A percentile compares a stretch with the other conserved stretches of the same genome.
phyloP scores from a whole-genome alignment of 2,797 vertebrate genomes.

The Avahi laniger region DNA sequence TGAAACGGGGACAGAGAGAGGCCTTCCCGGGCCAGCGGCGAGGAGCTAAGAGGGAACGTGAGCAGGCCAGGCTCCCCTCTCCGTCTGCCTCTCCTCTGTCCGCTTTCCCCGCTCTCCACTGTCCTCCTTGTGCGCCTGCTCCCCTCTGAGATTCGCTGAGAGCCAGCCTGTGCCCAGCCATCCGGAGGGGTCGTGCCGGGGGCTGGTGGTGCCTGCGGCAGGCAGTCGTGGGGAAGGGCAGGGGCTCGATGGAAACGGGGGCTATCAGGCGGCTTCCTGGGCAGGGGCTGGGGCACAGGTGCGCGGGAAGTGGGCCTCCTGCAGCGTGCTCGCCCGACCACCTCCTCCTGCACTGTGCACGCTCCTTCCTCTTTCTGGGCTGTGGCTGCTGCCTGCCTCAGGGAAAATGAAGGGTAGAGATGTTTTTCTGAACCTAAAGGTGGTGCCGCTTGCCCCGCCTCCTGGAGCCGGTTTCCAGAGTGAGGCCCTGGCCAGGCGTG shows the following conservation, averaged over 20 bases:
- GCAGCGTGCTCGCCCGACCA: background rate
- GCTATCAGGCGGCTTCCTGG: background rate
- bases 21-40: background rate
- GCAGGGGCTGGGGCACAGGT: background rate
- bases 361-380: background rate
- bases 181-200: no score
- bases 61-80: background rate
- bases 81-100: constrained; percentile 78
- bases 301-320: background rate
- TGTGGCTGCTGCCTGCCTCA: background rate
- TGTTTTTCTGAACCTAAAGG: background rate
- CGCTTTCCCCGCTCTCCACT: constrained; percentile 80
- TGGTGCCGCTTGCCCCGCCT: background rate
- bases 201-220: background rate
- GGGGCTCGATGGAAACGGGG: background rate
- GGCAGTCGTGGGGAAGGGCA: background rate
- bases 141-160: background rate
- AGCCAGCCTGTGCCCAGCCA: background rate
- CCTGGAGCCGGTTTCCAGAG: background rate
- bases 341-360: no score
- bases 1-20: background rate
- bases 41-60: background rate
- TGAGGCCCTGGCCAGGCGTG: background rate
- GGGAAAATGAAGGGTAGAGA: background rate
- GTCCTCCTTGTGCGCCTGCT: constrained; percentile 70